These are phyloP conservation scores for Sycophila texana DNA, from an alignment of 2,888 invertebrate genomes.

Conservation along the genomic window DNA sequence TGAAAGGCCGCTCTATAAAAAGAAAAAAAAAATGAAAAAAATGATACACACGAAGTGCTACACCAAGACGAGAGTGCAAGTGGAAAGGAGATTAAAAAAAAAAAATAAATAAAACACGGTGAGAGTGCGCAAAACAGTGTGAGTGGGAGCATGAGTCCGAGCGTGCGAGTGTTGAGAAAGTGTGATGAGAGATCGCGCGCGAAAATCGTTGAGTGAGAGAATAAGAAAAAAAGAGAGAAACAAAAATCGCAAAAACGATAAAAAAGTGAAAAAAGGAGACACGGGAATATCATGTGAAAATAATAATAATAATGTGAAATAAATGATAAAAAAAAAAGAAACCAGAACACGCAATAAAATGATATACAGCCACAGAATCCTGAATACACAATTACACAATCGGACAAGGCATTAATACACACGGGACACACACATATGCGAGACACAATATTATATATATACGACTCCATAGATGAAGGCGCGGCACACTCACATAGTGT, in stretches of 20 bases:
- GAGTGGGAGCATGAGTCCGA: constrained; percentile 33
- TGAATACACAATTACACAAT: constrained; percentile 57
- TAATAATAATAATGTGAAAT: constrained; percentile 57
- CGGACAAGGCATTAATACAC: constrained; percentile 61
- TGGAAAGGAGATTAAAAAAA: constrained; percentile 31
- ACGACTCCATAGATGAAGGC: constrained; percentile 76
- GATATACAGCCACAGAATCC: constrained; percentile 57
- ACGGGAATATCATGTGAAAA: constrained; percentile 71
- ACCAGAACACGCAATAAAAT: constrained; percentile 59
- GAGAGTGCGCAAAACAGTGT: constrained; percentile 25
- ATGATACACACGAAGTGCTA: constrained; percentile 67
- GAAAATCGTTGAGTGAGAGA: constrained; percentile 42
- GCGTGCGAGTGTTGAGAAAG: constrained; percentile 25
- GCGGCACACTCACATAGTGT: constrained; percentile 76
- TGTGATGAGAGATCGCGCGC: constrained; percentile 43
- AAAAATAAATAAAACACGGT: constrained; percentile 53
- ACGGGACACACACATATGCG: constrained; percentile 66
- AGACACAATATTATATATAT: constrained; percentile 74
- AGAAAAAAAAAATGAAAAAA: constrained; percentile 40
- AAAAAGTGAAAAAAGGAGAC: constrained; percentile 59
- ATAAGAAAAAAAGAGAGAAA: constrained; percentile 54
- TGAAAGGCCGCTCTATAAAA: constrained; percentile 65
- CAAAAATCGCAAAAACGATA: constrained; percentile 56
- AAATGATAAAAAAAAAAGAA: constrained; percentile 51
- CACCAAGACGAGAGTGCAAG: constrained; percentile 61